These are phyloP conservation scores for Nibea albiflora DNA, from an alignment of 2,113 vertebrate genomes.

Conservation along the genomic window DNA sequence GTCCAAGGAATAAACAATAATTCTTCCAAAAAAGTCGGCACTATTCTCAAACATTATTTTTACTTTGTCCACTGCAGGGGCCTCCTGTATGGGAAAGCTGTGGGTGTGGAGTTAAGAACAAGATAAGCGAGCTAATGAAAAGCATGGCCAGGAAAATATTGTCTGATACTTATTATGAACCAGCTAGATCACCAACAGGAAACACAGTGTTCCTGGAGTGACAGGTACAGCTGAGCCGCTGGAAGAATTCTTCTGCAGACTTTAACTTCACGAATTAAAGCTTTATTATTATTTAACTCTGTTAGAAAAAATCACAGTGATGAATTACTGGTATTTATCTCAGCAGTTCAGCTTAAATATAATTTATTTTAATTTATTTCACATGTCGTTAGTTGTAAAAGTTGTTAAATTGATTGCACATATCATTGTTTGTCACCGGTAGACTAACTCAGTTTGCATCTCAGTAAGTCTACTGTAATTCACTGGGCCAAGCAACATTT, in stretches of 20 bases:
- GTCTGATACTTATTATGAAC: slow-evolving; percentile 52
- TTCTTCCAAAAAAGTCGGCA: slow-evolving; percentile 94
- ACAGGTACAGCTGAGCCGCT: slow-evolving; percentile 38
- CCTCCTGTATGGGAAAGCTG: slow-evolving; percentile 89
- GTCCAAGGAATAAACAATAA: slow-evolving; percentile 92
- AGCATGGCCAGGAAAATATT: slow-evolving; percentile 65
- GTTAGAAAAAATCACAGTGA: neutral
- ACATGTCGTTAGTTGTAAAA: neutral
- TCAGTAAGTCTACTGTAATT: too few relatives aligned
- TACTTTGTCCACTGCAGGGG: slow-evolving; percentile 84
- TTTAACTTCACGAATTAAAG: neutral
- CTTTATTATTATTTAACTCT: neutral
- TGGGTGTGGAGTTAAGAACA: slow-evolving; percentile 85
- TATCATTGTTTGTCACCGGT: too few relatives aligned
- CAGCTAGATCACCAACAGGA: slow-evolving; percentile 8
- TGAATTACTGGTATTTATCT: neutral
- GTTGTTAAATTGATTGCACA: too few relatives aligned
- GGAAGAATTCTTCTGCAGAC: neutral
- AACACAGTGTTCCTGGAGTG: slow-evolving; percentile 14
- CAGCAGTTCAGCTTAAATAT: neutral
- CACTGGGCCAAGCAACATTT: too few relatives aligned
- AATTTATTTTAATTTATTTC: neutral
- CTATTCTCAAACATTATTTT: slow-evolving; percentile 92
- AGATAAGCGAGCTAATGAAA: slow-evolving; percentile 61
- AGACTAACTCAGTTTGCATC: too few relatives aligned